Percentiles rank a stretch among this genome's conserved stretches.
Evolutionary conservation across 2,888 invertebrate genomes (phyloP).

Genomic region (Brenthis daphne): DNA sequence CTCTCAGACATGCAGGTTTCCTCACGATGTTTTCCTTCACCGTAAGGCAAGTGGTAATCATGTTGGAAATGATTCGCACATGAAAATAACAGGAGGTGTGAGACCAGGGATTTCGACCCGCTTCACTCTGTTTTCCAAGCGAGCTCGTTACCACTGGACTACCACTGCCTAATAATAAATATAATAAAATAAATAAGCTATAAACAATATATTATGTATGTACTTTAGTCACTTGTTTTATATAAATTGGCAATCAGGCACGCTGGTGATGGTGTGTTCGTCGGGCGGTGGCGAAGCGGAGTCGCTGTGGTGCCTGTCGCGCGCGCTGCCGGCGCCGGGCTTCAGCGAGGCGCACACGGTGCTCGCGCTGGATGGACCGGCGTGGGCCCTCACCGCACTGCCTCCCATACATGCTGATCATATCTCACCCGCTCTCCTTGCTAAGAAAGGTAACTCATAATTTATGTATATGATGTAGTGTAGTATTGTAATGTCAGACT

Average conservation of each 20-base stretch:
- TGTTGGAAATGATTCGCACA: too few relatives aligned
- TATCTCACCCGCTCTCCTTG: slow-evolving; percentile 61
- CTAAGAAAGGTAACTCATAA: slow-evolving; percentile 48
- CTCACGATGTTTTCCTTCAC: too few relatives aligned
- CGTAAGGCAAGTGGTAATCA: too few relatives aligned
- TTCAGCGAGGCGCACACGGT: slow-evolving; percentile 89
- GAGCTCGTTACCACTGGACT: too few relatives aligned
- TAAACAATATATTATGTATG: too few relatives aligned
- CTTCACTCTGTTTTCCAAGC: too few relatives aligned
- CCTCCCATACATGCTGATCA: slow-evolving; percentile 57
- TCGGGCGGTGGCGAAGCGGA: slow-evolving; percentile 75
- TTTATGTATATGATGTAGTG: background rate
- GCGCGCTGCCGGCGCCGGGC: slow-evolving; percentile 87
- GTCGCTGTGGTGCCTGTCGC: slow-evolving; percentile 79
- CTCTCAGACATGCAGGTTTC: too few relatives aligned
- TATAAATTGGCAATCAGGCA: slow-evolving; percentile 52
- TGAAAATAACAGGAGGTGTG: too few relatives aligned
- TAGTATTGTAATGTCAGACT: background rate
- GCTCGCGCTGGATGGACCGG: slow-evolving; percentile 91
- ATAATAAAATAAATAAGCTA: too few relatives aligned
- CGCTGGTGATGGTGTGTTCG: slow-evolving; percentile 76
- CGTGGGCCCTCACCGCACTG: slow-evolving; percentile 88
- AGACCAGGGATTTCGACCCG: too few relatives aligned
- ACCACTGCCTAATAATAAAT: too few relatives aligned
- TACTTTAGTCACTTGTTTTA: too few relatives aligned